Percentiles rank a stretch among this genome's conserved stretches.
Evolutionary conservation across 1,140 invertebrate genomes (phyloP).

Genomic region (roundworm (Caenorhabditis elegans)): DNA sequence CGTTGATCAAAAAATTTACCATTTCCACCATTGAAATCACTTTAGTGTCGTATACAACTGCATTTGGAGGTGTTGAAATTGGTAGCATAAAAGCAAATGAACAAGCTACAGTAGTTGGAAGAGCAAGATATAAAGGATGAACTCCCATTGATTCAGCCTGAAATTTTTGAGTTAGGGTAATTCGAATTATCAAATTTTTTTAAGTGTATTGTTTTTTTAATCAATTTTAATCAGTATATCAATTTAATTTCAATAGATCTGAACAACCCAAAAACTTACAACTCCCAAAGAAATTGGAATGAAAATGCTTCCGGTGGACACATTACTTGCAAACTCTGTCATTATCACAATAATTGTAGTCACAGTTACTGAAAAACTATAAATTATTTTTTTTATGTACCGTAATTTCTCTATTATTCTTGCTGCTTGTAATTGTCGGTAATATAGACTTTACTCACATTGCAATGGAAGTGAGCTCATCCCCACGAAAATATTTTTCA

Average conservation of each 20-base stretch:
- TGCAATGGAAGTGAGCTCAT: constrained; percentile 11
- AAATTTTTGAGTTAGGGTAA: not conserved
- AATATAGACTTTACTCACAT: not conserved
- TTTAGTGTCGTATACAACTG: constrained; percentile 72
- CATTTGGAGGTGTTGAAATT: constrained; percentile 32
- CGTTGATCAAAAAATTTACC: constrained; percentile 41
- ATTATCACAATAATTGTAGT: constrained; percentile 35
- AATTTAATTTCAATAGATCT: too few species aligned
- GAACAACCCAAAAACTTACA: not conserved
- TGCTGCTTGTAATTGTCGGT: too few species aligned
- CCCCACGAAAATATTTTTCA: not conserved
- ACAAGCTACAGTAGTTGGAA: constrained; percentile 78
- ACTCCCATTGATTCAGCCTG: constrained; percentile 69
- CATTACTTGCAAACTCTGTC: constrained; percentile 46
- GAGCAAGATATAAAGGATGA: constrained; percentile 83
- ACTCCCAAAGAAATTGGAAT: constrained; percentile 42
- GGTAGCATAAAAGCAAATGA: constrained; percentile 76
- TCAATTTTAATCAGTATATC: not conserved
- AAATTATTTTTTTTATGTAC: not conserved
- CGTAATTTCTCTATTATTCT: too few species aligned
- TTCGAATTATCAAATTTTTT: not conserved
- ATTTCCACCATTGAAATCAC: constrained; percentile 67
- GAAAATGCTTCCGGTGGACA: constrained; percentile 44
- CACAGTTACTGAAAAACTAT: not conserved
- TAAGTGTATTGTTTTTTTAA: not conserved